phyloP scores from a whole-genome alignment of 1,140 invertebrate species.

The Atopsyche davidsoni region DNA sequence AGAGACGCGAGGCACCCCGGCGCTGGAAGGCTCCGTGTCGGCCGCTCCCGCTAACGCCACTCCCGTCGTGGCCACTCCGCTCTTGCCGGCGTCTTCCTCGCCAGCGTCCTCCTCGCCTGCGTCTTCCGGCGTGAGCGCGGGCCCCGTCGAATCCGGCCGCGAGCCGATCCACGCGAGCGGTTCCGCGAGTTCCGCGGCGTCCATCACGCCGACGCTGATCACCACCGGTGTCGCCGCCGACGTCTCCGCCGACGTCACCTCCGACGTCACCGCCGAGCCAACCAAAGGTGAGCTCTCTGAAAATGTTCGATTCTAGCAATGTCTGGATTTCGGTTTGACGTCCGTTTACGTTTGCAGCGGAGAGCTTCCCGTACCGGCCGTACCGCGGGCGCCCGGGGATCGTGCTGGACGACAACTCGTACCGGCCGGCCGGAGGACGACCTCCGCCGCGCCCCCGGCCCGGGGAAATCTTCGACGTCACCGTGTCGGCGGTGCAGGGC shows the following conservation, averaged over 20 bases:
- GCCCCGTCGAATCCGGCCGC: background rate
- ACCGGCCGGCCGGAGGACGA: conserved; percentile 55
- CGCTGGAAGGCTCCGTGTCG: conserved; percentile 18
- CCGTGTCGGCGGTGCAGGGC: conserved; percentile 80
- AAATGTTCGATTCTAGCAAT: too few species aligned
- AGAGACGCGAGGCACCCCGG: conserved; percentile 22
- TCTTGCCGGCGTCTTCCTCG: conserved; percentile 2
- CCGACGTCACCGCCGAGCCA: too few species aligned
- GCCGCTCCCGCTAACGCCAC: conserved; percentile 1
- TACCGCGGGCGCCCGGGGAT: conserved; percentile 74
- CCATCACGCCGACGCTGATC: too few species aligned
- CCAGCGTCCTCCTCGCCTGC: conserved; percentile 8
- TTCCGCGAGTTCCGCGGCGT: too few species aligned
- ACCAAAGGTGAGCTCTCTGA: too few species aligned
- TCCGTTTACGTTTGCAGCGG: conserved; percentile 31
- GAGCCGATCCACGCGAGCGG: background rate
- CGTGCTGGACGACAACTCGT: conserved; percentile 73
- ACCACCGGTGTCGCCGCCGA: too few species aligned
- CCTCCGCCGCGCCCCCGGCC: conserved; percentile 33
- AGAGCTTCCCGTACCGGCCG: conserved; percentile 38
- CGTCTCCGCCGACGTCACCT: too few species aligned
- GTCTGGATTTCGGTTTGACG: too few species aligned
- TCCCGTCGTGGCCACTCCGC: background rate
- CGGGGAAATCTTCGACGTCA: conserved; percentile 82
- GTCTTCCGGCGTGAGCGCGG: background rate